Conservation (phyloP, 1,140 invertebrate genomes). For the Trypoxylus dichotomus region DNA sequence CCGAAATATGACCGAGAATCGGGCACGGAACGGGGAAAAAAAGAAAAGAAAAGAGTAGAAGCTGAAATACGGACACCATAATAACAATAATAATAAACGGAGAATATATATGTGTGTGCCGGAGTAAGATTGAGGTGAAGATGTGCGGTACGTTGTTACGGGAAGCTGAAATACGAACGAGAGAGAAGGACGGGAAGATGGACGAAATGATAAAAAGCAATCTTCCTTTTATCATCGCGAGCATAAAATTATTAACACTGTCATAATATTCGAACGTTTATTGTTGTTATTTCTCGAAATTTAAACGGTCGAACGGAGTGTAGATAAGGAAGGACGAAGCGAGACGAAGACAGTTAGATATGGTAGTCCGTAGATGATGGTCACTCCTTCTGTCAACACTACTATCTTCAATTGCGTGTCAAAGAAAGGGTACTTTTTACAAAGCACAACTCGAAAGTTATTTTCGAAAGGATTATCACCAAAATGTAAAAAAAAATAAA, state of each 20-base stretch:
- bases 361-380: neutral
- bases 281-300: slow-evolving; percentile 21
- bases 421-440: neutral
- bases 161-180: neutral
- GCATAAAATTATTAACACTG: slow-evolving; percentile 19
- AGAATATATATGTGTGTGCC: neutral
- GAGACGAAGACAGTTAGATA: neutral
- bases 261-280: slow-evolving; percentile 17
- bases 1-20: neutral
- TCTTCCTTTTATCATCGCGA: slow-evolving; percentile 5
- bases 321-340: neutral
- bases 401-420: slow-evolving; percentile 9
- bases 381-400: slow-evolving; percentile 17
- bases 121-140: neutral
- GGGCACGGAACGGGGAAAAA: neutral
- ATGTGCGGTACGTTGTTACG: neutral
- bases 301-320: neutral
- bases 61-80: neutral
- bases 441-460: neutral
- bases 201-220: neutral
- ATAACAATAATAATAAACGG: slow-evolving; percentile 16
- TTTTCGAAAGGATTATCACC: neutral
- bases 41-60: neutral
- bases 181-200: neutral
- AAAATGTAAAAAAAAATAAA: too few relatives aligned